Evolutionary conservation across 2,113 vertebrate genomes (phyloP), one percentile per base, ranked within the genome.

Genomic region (Zosterops pallidus): DNA sequence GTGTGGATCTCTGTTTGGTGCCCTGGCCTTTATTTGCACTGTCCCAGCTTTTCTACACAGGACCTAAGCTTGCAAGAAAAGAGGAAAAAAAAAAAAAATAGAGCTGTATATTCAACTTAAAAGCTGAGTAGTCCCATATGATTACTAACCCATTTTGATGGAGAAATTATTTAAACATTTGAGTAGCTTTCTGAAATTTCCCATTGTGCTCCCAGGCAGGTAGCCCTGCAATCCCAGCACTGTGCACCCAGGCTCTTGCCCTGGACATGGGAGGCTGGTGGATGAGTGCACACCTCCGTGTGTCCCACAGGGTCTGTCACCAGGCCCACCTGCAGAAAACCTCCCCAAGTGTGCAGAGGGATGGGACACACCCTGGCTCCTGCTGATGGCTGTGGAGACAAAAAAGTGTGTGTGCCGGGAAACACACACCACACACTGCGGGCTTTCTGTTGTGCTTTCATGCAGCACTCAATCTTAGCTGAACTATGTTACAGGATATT

Each of bases 191-290:
- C 21, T 70, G 52, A 75, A 75, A 75, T 59, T 14, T n/a, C 4
- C 5, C 0, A 0, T 5, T 16, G 7, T 1, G 0, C 11, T 86
- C 23, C 25, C 37, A 53, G 42, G 31, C 19, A 75, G 16, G 29
- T 8, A 24, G 12, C 6, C 26, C 17, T 1, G 3, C 0, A 0
- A 9, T 22, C 9, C 24, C 37, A 59, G 39, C 0, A 0, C 21
- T n/a, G 8, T 7, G 28, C 1, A 1, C 2, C 4, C 49, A 14
- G 25, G 19, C 15, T 7, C 12, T 44, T 6, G 6, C 7, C 8
- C 10, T 6, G 19, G 12, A 28, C 1, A 4, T 15, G 26, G 15
- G 3, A 1, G 0, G 6, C 4, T 1, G 2, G 31, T 3, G 2
- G 23, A 7, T 5, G 15, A 53, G 37, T 9, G 5, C 14, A 21